Conservation (phyloP, 2,113 vertebrate genomes). For the Microcebus griseorufus region DNA sequence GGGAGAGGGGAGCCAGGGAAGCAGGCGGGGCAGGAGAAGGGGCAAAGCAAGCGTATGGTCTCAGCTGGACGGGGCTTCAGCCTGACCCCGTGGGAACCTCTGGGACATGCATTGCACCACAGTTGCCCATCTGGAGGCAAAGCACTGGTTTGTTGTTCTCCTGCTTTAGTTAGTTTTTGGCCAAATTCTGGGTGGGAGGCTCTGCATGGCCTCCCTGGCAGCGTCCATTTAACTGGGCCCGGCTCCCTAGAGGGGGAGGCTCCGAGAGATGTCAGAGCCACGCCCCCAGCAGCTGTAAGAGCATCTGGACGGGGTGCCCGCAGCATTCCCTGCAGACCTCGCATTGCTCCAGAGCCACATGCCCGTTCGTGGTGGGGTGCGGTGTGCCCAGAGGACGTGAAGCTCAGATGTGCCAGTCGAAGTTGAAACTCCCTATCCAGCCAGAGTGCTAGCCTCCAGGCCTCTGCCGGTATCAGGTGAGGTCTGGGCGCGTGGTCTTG, state of each 20-base stretch:
- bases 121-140: background rate
- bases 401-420: background rate
- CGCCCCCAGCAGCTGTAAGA: background rate
- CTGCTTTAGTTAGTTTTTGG: background rate
- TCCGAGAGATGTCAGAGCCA: no score
- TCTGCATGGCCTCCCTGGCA: background rate
- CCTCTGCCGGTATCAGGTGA: no score
- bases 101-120: no score
- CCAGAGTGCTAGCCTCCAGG: background rate
- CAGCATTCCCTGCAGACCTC: background rate
- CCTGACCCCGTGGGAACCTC: background rate
- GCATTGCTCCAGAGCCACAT: fast-evolving
- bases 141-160: background rate
- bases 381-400: background rate
- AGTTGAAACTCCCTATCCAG: background rate
- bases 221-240: background rate
- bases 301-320: fast-evolving
- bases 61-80: background rate
- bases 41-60: background rate
- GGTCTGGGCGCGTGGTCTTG: background rate
- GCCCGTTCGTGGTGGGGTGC: background rate
- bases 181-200: background rate
- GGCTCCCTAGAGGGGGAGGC: background rate
- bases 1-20: background rate
- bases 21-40: background rate